A percentile compares a stretch with the other conserved stretches of the same genome.
phyloP scores from a whole-genome alignment of 2,797 vertebrate species.

The Cyclopterus lumpus region DNA sequence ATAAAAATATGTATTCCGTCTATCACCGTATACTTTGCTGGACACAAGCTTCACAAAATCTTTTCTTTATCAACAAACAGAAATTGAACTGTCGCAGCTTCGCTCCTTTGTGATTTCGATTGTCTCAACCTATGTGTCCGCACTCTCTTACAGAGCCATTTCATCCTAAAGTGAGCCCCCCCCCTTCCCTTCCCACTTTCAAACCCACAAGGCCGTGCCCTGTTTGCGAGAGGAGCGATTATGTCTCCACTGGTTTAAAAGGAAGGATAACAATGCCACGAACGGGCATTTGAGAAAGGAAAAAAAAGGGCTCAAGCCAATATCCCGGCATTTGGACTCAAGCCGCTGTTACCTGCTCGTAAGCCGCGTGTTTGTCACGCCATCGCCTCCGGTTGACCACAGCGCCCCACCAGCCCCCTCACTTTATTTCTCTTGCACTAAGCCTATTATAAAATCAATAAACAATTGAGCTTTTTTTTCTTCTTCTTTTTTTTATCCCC shows the following conservation, averaged over 20 bases:
- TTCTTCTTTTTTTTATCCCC: constrained; percentile 56
- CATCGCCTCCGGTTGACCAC: constrained; percentile 78
- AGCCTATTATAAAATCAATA: constrained; percentile 92
- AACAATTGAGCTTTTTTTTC: constrained; percentile 85
- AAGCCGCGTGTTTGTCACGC: constrained; percentile 83
- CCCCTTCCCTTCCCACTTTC: constrained; percentile 11
- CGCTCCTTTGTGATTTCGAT: constrained; percentile 31
- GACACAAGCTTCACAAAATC: constrained; percentile 7
- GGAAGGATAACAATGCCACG: constrained; percentile 73
- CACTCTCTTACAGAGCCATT: constrained; percentile 49
- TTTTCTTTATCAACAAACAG: constrained; percentile 1
- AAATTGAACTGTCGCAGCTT: constrained; percentile 22
- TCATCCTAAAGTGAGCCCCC: constrained; percentile 22
- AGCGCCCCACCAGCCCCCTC: constrained; percentile 71
- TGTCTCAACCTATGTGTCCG: constrained; percentile 36
- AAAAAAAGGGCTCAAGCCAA: constrained; percentile 67
- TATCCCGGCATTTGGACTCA: constrained; percentile 75
- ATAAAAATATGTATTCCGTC: not conserved
- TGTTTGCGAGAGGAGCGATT: constrained; percentile 75
- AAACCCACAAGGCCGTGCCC: constrained; percentile 65
- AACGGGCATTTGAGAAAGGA: constrained; percentile 45
- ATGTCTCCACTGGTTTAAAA: constrained; percentile 76
- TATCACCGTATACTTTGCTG: not conserved
- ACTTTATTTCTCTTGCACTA: constrained; percentile 87
- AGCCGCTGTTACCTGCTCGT: constrained; percentile 78